Evolutionary conservation across 1,140 invertebrate species (phyloP), one percentile per base, ranked within the genome.

Genomic region (Delia radicum): DNA sequence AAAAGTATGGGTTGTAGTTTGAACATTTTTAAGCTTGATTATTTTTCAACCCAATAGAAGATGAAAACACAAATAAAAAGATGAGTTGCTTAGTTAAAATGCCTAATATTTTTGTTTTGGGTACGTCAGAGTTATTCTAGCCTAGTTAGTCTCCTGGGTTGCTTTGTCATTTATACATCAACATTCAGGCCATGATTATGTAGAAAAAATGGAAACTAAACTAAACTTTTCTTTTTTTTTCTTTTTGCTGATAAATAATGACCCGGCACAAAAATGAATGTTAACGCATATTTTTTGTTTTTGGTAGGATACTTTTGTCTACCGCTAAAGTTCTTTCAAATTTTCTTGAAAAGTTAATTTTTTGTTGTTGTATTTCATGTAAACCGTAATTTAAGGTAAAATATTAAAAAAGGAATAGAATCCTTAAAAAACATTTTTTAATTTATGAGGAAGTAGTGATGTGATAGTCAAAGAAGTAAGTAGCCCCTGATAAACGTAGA

Each of bases 161-260:
- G 65, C 65, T 69, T 33, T 69, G 65, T 69, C 65, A 69, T 69
- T 69, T 21, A 29, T 21, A 69, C 29, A 69, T 69, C 65, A 69
- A 69, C 65, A 69, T 69, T 69, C 65, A 69, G 65, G 65, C 18
- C 65, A 69, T 69, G 65, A 69, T 69, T 69, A 69, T 8, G 37
- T 21, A n/a, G 71, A 46, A 73, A 42, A 48, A 13, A n/a, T 4
- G 29, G 7, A 62, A 55, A 73, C 8, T 26, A 73, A 73, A 27
- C 5, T 33, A 73, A 74, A 69, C 29, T 33, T 69, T 69, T 31
- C 15, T 21, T 55, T 55, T 18, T 7, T 3, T 15, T 24, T 15
- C 5, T 69, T 74, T 61, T 61, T 74, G 71, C 77, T 82, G 81
- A 83, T 81, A 79, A 82, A 82, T 83, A 80, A 83, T 82, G 79